Percentiles rank a stretch among this genome's conserved stretches.
Evolutionary conservation across 2,113 vertebrate species (phyloP).

Genomic region (Ascaphus truei): DNA sequence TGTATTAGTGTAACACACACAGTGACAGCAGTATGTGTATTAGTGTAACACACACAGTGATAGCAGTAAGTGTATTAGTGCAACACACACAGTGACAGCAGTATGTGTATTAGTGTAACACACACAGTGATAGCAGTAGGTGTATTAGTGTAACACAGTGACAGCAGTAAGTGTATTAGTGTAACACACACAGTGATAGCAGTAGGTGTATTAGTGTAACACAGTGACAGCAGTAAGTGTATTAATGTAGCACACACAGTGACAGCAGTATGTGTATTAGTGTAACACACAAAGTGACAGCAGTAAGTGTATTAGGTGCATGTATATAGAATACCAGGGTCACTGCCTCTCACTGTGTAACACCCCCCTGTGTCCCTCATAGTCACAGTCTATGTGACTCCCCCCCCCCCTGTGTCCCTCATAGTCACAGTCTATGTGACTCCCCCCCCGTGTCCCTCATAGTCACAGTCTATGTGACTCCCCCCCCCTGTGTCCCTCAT

Average conservation of each 20-base stretch:
- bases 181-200: not conserved
- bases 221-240: not conserved
- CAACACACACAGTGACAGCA: too few relatives aligned
- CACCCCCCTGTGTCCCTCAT: slow-evolving; percentile 7
- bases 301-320: not conserved
- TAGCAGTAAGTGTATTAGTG: too few relatives aligned
- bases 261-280: not conserved
- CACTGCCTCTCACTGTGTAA: not conserved
- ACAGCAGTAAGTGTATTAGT: not conserved
- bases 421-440: not conserved
- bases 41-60: too few relatives aligned
- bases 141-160: not conserved
- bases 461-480: not conserved
- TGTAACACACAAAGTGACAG: not conserved
- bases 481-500: slow-evolving; percentile 14
- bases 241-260: not conserved
- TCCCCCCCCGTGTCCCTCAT: too few relatives aligned
- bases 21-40: too few relatives aligned
- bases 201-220: not conserved
- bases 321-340: not conserved
- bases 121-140: not conserved
- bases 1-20: too few relatives aligned
- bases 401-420: slow-evolving; percentile 7
- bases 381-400: slow-evolving; percentile 6
- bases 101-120: not conserved